phyloP scores from a whole-genome alignment of 2,888 invertebrate species.

The Didymodactylos carnosus region DNA sequence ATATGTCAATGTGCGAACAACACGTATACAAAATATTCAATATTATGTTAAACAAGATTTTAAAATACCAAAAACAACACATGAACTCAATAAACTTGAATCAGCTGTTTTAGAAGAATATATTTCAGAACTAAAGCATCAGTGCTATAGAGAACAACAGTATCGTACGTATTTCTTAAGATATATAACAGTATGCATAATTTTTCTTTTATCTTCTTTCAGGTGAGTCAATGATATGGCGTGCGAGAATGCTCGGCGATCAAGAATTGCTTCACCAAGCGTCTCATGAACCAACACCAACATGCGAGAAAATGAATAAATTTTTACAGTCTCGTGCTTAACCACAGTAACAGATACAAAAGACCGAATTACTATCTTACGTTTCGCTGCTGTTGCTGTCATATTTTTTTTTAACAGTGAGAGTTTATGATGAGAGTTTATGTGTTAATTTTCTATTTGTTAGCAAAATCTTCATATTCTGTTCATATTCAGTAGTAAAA shows the following conservation, averaged over 20 bases:
- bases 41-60: constrained; percentile 93
- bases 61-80: constrained; percentile 57
- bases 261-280: constrained; percentile 60
- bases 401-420: too few species aligned
- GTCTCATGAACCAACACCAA: constrained; percentile 49
- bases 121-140: constrained; percentile 59
- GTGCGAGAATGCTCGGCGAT: constrained; percentile 77
- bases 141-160: constrained; percentile 74
- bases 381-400: too few species aligned
- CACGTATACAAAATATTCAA: constrained; percentile 54
- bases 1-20: constrained; percentile 32
- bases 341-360: too few species aligned
- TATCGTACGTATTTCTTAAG: constrained; percentile 35
- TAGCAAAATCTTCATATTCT: too few species aligned
- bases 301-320: constrained; percentile 25
- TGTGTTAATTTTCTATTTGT: too few species aligned
- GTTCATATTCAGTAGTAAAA: too few species aligned
- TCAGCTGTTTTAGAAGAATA: constrained; percentile 70
- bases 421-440: too few species aligned
- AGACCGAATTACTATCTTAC: too few species aligned
- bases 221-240: constrained; percentile 81
- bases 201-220: constrained; percentile 22
- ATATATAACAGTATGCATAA: background rate
- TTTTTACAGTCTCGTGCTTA: background rate
- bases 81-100: background rate